Conservation (phyloP, 1,140 invertebrate genomes). For the Bombus soroeensis region DNA sequence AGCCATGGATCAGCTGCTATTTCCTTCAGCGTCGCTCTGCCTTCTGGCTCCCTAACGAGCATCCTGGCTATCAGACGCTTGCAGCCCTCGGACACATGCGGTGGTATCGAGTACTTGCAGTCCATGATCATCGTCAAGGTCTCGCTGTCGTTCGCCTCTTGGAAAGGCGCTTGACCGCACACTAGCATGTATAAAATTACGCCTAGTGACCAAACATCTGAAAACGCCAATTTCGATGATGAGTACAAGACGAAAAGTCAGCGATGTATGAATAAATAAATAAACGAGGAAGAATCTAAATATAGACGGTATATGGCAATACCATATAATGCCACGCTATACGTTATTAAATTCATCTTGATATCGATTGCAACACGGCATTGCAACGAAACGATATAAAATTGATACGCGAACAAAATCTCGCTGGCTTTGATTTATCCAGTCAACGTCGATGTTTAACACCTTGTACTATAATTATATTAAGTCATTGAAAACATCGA, state of each 20-base stretch:
- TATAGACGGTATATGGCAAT: too few relatives aligned
- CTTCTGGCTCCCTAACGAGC: constrained; percentile 96
- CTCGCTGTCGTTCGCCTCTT: constrained; percentile 99
- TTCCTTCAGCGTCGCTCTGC: constrained; percentile 93
- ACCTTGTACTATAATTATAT: too few relatives aligned
- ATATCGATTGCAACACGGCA: too few relatives aligned
- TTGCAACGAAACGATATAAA: too few relatives aligned
- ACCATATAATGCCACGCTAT: too few relatives aligned
- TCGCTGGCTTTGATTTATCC: too few relatives aligned
- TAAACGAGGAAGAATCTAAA: too few relatives aligned
- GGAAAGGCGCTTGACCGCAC: constrained; percentile 97
- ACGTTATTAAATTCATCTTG: too few relatives aligned
- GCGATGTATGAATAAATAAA: too few relatives aligned
- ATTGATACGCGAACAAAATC: too few relatives aligned
- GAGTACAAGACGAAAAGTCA: background rate
- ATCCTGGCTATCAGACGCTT: constrained; percentile 94
- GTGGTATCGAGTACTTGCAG: constrained; percentile 97
- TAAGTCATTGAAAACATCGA: background rate
- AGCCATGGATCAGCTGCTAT: constrained; percentile 96
- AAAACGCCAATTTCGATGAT: constrained; percentile 18
- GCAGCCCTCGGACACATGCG: constrained; percentile 94
- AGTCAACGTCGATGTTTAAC: too few relatives aligned
- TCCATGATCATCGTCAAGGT: constrained; percentile 99
- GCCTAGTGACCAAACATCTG: constrained; percentile 98
- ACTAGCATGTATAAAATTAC: constrained; percentile 99